Evolutionary conservation across 2,888 invertebrate species (phyloP).

Genomic region (Laspeyria flexula): DNA sequence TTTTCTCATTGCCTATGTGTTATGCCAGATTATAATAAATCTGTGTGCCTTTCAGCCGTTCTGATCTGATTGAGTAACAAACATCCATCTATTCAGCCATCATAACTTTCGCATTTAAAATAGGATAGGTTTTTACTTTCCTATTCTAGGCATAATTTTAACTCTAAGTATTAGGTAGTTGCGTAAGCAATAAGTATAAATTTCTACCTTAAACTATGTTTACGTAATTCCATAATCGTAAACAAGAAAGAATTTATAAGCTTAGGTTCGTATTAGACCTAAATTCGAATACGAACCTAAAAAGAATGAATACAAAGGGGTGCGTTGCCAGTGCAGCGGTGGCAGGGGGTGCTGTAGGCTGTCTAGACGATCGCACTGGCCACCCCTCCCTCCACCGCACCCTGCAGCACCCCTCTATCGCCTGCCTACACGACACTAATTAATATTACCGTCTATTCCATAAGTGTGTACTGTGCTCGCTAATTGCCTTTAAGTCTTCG

Average conservation of each 20-base stretch:
- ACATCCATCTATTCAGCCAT: too few relatives aligned
- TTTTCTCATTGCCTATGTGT: too few relatives aligned
- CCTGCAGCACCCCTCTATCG: conserved; percentile 48
- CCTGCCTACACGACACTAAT: conserved; percentile 58
- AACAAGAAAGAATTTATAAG: not conserved
- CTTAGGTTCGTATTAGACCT: not conserved
- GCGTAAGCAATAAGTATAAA: too few relatives aligned
- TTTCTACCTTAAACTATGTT: too few relatives aligned
- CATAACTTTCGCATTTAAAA: too few relatives aligned
- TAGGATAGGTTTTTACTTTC: too few relatives aligned
- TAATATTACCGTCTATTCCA: conserved; percentile 58
- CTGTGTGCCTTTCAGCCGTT: too few relatives aligned
- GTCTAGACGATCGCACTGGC: conserved; percentile 65
- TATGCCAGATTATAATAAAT: too few relatives aligned
- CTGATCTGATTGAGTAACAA: too few relatives aligned
- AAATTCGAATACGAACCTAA: conserved; percentile 12
- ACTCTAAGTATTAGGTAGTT: too few relatives aligned
- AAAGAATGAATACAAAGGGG: conserved; percentile 39
- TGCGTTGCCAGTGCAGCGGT: conserved; percentile 39
- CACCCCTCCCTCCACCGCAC: conserved; percentile 37
- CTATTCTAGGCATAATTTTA: too few relatives aligned
- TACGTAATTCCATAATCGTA: too few relatives aligned
- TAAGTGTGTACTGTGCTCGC: conserved; percentile 33
- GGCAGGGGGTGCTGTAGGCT: conserved; percentile 39
- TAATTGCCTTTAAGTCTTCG: conserved; percentile 44